Evolutionary conservation across 92 coral and sea anemone genomes (phyloP).

Genomic region (Epizoanthus rinbou): DNA sequence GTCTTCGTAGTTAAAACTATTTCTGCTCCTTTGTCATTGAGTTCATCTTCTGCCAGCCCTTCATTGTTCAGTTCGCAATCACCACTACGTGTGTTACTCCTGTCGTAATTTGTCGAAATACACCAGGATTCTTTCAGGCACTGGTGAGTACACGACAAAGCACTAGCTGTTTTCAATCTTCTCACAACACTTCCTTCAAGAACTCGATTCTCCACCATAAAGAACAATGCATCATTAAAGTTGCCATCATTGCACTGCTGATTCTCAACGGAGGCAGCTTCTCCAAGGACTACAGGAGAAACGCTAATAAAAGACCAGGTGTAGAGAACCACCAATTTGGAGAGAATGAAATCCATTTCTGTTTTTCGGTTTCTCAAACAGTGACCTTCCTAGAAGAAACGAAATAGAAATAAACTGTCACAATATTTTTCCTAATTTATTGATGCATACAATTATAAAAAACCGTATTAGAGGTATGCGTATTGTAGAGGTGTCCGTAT

Average conservation of each 20-base stretch:
- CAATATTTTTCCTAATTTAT: no score
- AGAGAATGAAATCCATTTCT: no score
- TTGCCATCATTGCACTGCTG: slow-evolving; percentile 14
- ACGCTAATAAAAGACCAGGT: no score
- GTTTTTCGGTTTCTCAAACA: neutral
- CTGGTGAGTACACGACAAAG: slow-evolving; percentile 1
- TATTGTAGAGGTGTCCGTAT: no score
- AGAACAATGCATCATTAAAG: slow-evolving; percentile 1
- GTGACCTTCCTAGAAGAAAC: neutral
- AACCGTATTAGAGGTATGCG: no score
- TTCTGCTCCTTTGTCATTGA: neutral
- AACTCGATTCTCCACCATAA: neutral
- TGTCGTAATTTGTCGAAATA: slow-evolving; percentile 23
- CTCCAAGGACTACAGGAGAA: no score
- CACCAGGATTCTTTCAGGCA: slow-evolving; percentile 34
- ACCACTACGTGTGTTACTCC: neutral
- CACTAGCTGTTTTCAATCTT: neutral
- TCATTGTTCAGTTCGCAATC: slow-evolving; percentile 33
- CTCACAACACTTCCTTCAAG: slow-evolving; percentile 14
- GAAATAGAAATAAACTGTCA: no score
- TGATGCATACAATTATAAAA: no score
- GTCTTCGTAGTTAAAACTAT: neutral
- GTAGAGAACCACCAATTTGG: no score
- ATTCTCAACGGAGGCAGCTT: neutral
- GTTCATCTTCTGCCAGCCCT: neutral